These are phyloP conservation scores for Cryptus armator DNA, from an alignment of 2,888 invertebrate genomes.

Conservation along the genomic window DNA sequence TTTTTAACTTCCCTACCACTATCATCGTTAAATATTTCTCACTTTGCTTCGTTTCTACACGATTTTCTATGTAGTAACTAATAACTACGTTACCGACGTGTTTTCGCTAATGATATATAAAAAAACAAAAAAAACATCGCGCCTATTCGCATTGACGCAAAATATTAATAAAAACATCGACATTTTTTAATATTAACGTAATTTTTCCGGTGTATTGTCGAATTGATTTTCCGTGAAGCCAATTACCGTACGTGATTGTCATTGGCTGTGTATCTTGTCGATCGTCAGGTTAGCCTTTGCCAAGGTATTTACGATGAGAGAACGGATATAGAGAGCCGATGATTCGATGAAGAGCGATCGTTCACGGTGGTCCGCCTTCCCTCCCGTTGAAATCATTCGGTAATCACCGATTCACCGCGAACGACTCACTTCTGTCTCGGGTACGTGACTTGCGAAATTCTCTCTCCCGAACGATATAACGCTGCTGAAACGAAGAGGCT, in stretches of 20 bases:
- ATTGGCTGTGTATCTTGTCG: too few species aligned
- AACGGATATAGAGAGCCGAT: constrained; percentile 17
- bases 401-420: constrained; percentile 68
- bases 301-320: too few species aligned
- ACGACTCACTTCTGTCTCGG: constrained; percentile 67
- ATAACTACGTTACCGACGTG: too few species aligned
- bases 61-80: neutral
- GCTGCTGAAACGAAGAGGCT: constrained; percentile 42
- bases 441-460: constrained; percentile 64
- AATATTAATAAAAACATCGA: too few species aligned
- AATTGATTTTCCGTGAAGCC: too few species aligned
- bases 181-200: too few species aligned
- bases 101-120: neutral
- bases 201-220: too few species aligned
- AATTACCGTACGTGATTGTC: too few species aligned
- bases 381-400: constrained; percentile 61
- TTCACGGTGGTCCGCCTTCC: constrained; percentile 65
- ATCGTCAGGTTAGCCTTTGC: too few species aligned
- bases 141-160: too few species aligned
- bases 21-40: constrained; percentile 25
- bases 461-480: constrained; percentile 34
- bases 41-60: constrained; percentile 1
- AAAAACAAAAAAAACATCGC: too few species aligned
- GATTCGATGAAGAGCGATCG: constrained; percentile 65
- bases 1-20: constrained; percentile 22